Evolutionary conservation across 2,113 vertebrate species (phyloP), one percentile per base, ranked within the genome.

Genomic region (Nothoprocta pentlandii): DNA sequence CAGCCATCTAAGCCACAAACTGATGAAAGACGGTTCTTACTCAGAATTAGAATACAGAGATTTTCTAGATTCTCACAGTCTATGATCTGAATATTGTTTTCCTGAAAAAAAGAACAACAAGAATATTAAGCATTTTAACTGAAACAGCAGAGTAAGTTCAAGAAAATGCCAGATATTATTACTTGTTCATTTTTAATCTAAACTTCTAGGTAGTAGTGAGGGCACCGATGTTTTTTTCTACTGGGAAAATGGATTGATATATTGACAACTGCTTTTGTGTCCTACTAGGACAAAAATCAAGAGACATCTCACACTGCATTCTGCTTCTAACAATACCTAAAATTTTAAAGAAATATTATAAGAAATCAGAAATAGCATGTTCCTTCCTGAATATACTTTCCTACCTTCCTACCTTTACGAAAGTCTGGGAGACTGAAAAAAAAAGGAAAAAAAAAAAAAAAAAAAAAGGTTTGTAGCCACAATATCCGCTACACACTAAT

Each of bases 1-100:
- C 98, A 99, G n/a, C 97, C 98, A 59, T 96, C 97, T 91, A 99
- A 95, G 61, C 99, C 99, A 62, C 97, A 98, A 93, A 99, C 92
- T 77, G 98, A 99, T n/a, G 97, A 98, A 90, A 99, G 97, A 28
- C 92, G 95, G 94, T 99, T 99, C 95, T 97, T 97, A 95, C 95
- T 97, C 39, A 99, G 95, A 76, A 98, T 97, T 86, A 99, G 97
- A 85, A 99, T 96, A 85, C 92, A 94, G 56, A 99, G 97, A 87
- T 97, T 97, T 81, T 95, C 97, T 95, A 99, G 97, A 91, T 98
- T 97, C 87, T 98, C 98, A 97, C 98, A 99, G 92, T 98, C 98
- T 80, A 99, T 89, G 58, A 74, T 92, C 10, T 98, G 97, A 97
- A 99, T 99, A 47, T 94, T 92, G 77, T 99, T 99, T 89, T 99